Evolutionary conservation across 2,113 vertebrate species (phyloP), one percentile per base, ranked within the genome.

Genomic region (Ophthalmolycus amberensis): DNA sequence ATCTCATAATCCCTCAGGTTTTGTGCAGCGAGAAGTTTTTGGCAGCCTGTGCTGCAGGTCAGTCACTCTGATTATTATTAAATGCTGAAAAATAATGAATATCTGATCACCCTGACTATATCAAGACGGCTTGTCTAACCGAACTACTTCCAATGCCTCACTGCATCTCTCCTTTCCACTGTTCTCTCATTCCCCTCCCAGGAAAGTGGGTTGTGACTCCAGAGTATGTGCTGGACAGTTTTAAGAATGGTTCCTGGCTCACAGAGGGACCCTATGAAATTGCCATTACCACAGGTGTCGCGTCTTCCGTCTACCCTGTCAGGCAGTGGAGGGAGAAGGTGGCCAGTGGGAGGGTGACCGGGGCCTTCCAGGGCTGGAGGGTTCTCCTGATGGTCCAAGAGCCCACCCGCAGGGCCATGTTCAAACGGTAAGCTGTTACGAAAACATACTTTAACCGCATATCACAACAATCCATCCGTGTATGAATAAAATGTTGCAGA

Each of bases 131-230:
- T 66, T 22, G 44, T 56, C 29, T 48, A 62, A 32, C 22, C 20
- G 11, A 66, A 15, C 42, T 40, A 38, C 25, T 8, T 67, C 4
- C 8, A 12, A 56, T 20, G 25, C 16, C 48, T 40, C 10, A 70
- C 5, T 65, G 18, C 12, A 2, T 22, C 34, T 38, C n/a, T 67
- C 40, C 14, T 4, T 8, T 20, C 5, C 1, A 27, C 10, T 70
- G 46, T 27, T 37, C 11, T 52, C 16, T 7, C 12, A 14, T 79
- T 27, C 20, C 16, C 25, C 75, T 50, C 83, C 9, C 91, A 99
- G 98, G 98, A 92, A 99, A 97, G 90, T 99, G 98, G 98, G 94
- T 99, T 84, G 93, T 99, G 93, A 97, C 96, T 86, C 96, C 97
- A 71, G 91, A 97, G 89, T 99, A 97, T 86, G 94, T 99, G 91